Evolutionary conservation across 2,797 vertebrate species (phyloP), one percentile per base, ranked within the genome.

Genomic region (Acrocephalus scirpaceus): DNA sequence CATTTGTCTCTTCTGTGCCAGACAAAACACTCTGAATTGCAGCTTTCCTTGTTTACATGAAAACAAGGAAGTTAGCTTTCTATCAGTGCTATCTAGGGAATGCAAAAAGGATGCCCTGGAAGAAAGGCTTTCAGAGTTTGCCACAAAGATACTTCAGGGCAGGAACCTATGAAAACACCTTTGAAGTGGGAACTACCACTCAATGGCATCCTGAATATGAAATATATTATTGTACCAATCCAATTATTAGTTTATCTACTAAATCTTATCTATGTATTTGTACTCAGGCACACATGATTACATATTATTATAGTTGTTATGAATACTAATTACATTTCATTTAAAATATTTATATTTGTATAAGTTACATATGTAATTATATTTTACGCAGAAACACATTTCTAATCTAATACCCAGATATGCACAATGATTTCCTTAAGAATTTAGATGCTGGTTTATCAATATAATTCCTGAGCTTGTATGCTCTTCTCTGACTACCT

Each of bases 1-100:
- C 3, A 90, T 88, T 88, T 91, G 58, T 69, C 51, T 88, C 57
- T 85, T 66, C 64, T 80, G 34, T 40, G 65, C 58, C 76, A 86
- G 79, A 84, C 72, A 78, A 83, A 95, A 69, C 27, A 69, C 50
- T 88, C 29, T 42, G 87, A 95, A 88, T 58, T 88, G 85, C 66
- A 90, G 70, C 58, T 69, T 84, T 91, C 69, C 70, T 77, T 86
- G 85, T 91, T 94, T 92, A 90, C 86, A 84, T 66, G 57, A 78
- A 88, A 94, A 80, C 76, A 92, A 91, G 93, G 27, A 95, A 92
- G 88, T 77, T 34, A 88, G 75, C 58, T 90, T 90, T 86, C 88
- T 84, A 65, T 80, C 86, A 77, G 8, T 27, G n/a, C 61, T 91
- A 74, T 47, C 81, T 29, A 77, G 61, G 79, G 82, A 94, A 91